Evolutionary conservation across 2,888 invertebrate genomes (phyloP), one percentile per base, ranked within the genome.

Genomic region (Cerastis rubricosa): DNA sequence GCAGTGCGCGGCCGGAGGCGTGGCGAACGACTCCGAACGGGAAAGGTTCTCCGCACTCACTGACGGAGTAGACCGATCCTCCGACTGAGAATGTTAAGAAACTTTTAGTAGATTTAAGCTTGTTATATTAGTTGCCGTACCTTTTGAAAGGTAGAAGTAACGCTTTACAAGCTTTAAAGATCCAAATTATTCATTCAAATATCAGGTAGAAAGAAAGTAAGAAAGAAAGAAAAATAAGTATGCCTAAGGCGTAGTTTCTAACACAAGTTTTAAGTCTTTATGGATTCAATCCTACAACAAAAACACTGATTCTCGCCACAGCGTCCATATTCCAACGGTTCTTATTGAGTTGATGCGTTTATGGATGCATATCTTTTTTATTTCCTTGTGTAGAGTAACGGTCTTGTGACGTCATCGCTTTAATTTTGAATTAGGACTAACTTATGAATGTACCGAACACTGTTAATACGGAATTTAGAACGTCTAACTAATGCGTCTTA

Each of bases 1-100:
- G 89, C 93, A 93, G 90, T 96, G 93, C 82, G 96, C 92, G 69
- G 95, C 92, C 78, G 95, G 93, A 80, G 97, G 94, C 83, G 95
- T 95, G 80, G 96, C 95, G 92, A 96, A 96, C 84, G 93, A 91
- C 86, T 96, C 95, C 80, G 94, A 91, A 81, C 97, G 94, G 71
- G 95, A 96, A 45, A 97, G 92, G 91, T 97, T 97, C 93, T 97
- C 97, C 59, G 96, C 96, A 77, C 96, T 95, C 83, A 94, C 95
- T 40, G 94, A 95, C 74, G 97, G 96, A 87, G 97, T 97, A 67
- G 96, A 95, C 69, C 96, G 94, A 78, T 95, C 97, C 88, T 97
- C 97, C 86, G 93, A 93, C 97, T 97, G 92, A 63, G 74, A 84
- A 88, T 57, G 22, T 67, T 59, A 61, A 74, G 57, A 9, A 71